These are phyloP conservation scores for Myioborus melanocephalus DNA, from an alignment of 2,797 vertebrate species.

Conservation along the genomic window DNA sequence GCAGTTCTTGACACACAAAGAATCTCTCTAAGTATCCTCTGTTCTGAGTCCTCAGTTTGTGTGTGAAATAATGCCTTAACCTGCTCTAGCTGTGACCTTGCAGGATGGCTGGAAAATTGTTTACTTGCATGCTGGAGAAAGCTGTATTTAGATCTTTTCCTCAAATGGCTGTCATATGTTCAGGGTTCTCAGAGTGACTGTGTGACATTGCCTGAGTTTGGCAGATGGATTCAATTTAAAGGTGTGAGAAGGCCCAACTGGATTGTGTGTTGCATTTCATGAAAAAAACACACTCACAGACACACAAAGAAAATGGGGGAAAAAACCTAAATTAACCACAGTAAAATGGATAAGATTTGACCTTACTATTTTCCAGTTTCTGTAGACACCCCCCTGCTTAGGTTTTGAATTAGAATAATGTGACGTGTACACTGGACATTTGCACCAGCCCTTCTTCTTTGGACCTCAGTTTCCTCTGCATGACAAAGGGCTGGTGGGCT, in stretches of 20 bases:
- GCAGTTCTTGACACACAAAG: neutral
- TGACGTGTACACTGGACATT: neutral
- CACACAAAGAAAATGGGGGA: rapidly evolving
- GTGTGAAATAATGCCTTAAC: neutral
- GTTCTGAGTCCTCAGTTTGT: neutral
- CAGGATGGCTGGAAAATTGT: neutral
- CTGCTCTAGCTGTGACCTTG: neutral
- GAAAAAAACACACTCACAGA: neutral
- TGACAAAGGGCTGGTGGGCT: neutral
- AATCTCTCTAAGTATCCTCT: neutral
- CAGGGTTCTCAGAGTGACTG: neutral
- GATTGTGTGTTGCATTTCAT: neutral
- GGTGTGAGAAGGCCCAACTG: neutral
- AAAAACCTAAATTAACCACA: neutral
- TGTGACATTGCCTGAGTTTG: neutral
- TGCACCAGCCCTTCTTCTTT: neutral
- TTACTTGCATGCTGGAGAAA: neutral
- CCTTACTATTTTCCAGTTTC: neutral
- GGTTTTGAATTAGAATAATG: neutral
- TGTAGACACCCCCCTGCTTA: rapidly evolving
- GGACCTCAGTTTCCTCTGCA: neutral
- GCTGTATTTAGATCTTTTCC: neutral
- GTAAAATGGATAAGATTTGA: neutral
- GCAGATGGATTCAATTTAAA: neutral
- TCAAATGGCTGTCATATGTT: neutral